Evolutionary conservation across 2,888 invertebrate genomes (phyloP), one percentile per base, ranked within the genome.

Genomic region (Trichogramma dendrolimi): DNA sequence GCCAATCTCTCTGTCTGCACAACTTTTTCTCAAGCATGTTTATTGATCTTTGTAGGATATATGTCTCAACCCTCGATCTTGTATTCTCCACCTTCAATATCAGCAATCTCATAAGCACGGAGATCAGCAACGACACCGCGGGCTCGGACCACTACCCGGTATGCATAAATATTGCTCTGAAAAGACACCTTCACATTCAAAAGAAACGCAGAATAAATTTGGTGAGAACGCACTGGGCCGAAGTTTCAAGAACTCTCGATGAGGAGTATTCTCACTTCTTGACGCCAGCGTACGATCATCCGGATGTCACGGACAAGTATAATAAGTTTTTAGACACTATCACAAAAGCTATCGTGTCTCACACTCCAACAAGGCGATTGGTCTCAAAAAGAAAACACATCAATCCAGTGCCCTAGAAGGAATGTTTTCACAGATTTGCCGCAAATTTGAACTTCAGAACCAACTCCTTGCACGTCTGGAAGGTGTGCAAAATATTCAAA

Each of bases 381-480:
- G 52, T 58, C 4, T 51, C 46, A 11, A 44, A 41, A 6, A 40
- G 27, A 39, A 46, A 41, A 4, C 62, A 63, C 38, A 54, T 55
- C 41, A 67, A 67, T n/a, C 65, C 66, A 14, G 65, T 65, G 0
- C 46, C 14, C 10, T 66, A 65, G 62, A 63, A 66, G 65, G 66
- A 67, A 14, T 14, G 14, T 14, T 14, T 14, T 14, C 14, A 14
- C 14, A 14, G 14, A 14, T 14, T 14, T 14, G 1, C 14, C 2
- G 14, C 14, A 1, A 14, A 14, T 14, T 14, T 14, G 2, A 14
- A 14, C 14, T 14, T 14, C 14, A 14, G 14, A 14, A 14, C 14
- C 14, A 14, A 14, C 2, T 2, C 14, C 14, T 14, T 2, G 14
- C 14, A 14, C 14, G 14, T 14, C 14, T 14, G 14, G 14, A 14